Conservation (phyloP, 2,888 invertebrate genomes). For the Aporophyla nigra region DNA sequence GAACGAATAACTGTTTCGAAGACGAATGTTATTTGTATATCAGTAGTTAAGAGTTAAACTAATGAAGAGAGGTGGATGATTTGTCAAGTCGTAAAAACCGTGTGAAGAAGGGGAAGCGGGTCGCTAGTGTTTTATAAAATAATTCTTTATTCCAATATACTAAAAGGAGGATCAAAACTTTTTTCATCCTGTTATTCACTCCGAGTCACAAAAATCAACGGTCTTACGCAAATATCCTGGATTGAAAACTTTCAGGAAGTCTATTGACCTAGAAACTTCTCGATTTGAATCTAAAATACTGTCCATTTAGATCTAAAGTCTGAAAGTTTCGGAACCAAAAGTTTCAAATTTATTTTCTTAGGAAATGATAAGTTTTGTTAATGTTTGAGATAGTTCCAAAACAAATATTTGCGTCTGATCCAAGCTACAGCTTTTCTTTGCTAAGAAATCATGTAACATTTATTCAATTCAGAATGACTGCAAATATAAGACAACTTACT, state of each 20-base stretch:
- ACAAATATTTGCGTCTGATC: slow-evolving; percentile 26
- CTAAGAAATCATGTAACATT: background rate
- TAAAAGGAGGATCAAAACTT: background rate
- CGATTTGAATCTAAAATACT: slow-evolving; percentile 46
- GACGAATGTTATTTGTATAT: too few relatives aligned
- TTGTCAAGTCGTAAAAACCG: background rate
- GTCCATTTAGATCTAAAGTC: slow-evolving; percentile 30
- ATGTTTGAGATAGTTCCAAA: slow-evolving; percentile 35
- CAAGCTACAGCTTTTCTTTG: background rate
- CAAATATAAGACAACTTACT: background rate
- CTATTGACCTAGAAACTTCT: slow-evolving; percentile 47
- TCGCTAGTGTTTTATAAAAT: background rate
- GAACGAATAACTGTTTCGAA: too few relatives aligned
- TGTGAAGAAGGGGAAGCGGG: background rate
- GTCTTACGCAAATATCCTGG: background rate
- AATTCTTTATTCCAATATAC: too few relatives aligned
- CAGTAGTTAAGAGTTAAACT: background rate
- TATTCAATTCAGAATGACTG: background rate
- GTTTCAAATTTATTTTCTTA: slow-evolving; percentile 39
- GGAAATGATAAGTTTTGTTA: slow-evolving; percentile 28
- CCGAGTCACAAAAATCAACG: slow-evolving; percentile 15
- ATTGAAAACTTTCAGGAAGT: slow-evolving; percentile 22
- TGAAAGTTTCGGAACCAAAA: slow-evolving; percentile 14
- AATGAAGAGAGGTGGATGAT: background rate
- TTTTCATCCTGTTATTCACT: background rate